Evolutionary conservation across 2,113 vertebrate species (phyloP), one percentile per base, ranked within the genome.

Genomic region (Riparia riparia): DNA sequence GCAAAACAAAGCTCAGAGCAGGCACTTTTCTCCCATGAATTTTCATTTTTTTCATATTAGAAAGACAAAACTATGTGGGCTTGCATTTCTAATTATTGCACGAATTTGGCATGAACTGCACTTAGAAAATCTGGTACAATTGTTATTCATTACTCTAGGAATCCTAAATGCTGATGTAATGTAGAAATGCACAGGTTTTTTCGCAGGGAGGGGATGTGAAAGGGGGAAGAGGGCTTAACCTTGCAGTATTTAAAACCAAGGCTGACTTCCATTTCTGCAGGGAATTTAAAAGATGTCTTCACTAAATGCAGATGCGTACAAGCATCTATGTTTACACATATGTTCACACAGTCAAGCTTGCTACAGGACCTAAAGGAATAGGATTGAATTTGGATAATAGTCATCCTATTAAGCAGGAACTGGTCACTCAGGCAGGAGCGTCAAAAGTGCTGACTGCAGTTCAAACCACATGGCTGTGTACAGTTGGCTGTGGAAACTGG

Each of bases 21-120:
- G n/a, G 1, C 17, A 42, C 6, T 76, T 79, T 70, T 79, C 41
- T 96, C 71, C 41, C 76, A 83, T 57, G 32, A 85, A 79, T 94
- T 83, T 88, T n/a, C 69, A 84, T 64, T 65, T 54, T 61, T 94
- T 91, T 77, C 22, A 17, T 71, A 14, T 81, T 86, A 92, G 86
- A 96, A 96, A 95, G 90, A 57, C 56, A 73, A 97, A 97, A 94
- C 73, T 29, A 51, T 96, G 96, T 97, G 80, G 86, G 14, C 93
- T 97, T 96, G 60, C 87, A 71, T 50, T 83, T 89, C 32, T 90
- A 92, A 92, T 93, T 92, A 50, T 82, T 93, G 39, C 50, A 90
- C 1, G 28, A 92, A 94, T 86, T 88, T 95, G 80, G 79, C 68
- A 47, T 6, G 37, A 73, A 39, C 24, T 66, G 42, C 18, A 28